Percentiles rank a stretch among this genome's conserved stretches.
These are phyloP conservation scores for Etheostoma cragini DNA, from an alignment of 2,113 vertebrate genomes.

Conservation along the genomic window DNA sequence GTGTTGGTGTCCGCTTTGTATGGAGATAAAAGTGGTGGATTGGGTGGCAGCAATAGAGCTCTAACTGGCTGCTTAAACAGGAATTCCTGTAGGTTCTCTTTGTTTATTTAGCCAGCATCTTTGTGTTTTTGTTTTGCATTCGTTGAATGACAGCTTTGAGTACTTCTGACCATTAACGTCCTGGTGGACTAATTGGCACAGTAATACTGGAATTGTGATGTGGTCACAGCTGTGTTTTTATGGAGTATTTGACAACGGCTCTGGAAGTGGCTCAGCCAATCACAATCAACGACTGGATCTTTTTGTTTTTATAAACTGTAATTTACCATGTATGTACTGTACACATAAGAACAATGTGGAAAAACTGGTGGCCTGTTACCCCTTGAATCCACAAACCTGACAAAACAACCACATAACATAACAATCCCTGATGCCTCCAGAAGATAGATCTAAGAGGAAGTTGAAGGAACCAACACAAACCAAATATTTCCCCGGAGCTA, in stretches of 20 bases:
- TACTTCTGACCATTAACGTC: too few species aligned
- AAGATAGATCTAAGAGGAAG: slow-evolving; percentile 51
- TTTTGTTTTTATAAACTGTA: background rate
- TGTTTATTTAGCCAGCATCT: too few species aligned
- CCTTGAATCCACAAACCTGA: slow-evolving; percentile 31
- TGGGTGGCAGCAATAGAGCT: background rate
- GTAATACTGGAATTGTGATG: too few species aligned
- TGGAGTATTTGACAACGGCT: too few species aligned
- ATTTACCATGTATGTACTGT: slow-evolving; percentile 1
- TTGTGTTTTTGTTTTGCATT: too few species aligned
- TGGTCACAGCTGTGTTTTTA: too few species aligned
- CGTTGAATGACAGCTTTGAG: too few species aligned
- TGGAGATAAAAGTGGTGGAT: background rate
- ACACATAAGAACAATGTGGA: slow-evolving; percentile 32
- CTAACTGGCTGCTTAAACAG: too few species aligned
- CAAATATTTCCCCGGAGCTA: slow-evolving; percentile 38
- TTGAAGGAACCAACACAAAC: slow-evolving; percentile 42
- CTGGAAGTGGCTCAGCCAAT: too few species aligned
- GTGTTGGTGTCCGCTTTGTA: background rate
- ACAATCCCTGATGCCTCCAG: slow-evolving; percentile 24
- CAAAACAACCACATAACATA: slow-evolving; percentile 53
- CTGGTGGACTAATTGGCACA: too few species aligned
- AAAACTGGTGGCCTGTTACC: slow-evolving; percentile 14
- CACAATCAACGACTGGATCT: too few species aligned
- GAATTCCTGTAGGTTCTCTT: too few species aligned